Base-by-base conservation (phyloP, 2,113 vertebrate genomes). In the Rissa tridactyla region DNA sequence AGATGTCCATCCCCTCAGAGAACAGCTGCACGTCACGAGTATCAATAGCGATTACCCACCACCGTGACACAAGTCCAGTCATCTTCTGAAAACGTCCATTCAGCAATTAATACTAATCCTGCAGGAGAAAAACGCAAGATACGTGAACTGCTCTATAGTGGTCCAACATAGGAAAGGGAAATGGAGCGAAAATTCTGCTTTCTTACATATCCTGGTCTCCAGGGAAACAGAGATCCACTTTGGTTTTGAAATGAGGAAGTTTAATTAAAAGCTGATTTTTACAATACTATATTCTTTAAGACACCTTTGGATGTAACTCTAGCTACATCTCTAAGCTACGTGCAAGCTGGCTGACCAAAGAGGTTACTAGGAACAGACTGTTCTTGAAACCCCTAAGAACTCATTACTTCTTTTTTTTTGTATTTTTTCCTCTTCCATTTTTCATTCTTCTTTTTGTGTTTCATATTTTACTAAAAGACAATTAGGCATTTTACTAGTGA, bases 171-270 rank as follows among this genome's bases (percentile, higher is more conserved):
- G 52, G 38, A 36, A 64, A 64, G 76, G 71, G 68, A 88, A 92
- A 88, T 6, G 30, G 66, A 92, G 87, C 82, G 71, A 65, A n/a
- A 75, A 79, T 42, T 76, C 86, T 95, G 86, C 83, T 54, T 79
- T 51, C 71, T 77, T 44, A 46, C 66, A 46, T 36, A 66, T 25
- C 82, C 81, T 2, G 36, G 87, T 94, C 92, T 92, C 95, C 86
- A 96, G 83, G 93, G 83, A 95, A 92, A 96, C 86, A 76, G 83
- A 85, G 76, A 96, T 54, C 55, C 68, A 57, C 86, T 91, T 66
- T 17, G 55, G 7, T 62, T 88, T 87, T 86, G 84, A 95, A 91
- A 93, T 81, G 65, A 91, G 61, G 55, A 78, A 58, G 47, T 82
- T 91, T 54, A 89, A 94, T 84, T 92, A 89, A 65, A 90, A 92